Percentiles rank a stretch among this genome's conserved stretches.
phyloP scores from a whole-genome alignment of 2,113 vertebrate species.

The Urocitellus parryii region DNA sequence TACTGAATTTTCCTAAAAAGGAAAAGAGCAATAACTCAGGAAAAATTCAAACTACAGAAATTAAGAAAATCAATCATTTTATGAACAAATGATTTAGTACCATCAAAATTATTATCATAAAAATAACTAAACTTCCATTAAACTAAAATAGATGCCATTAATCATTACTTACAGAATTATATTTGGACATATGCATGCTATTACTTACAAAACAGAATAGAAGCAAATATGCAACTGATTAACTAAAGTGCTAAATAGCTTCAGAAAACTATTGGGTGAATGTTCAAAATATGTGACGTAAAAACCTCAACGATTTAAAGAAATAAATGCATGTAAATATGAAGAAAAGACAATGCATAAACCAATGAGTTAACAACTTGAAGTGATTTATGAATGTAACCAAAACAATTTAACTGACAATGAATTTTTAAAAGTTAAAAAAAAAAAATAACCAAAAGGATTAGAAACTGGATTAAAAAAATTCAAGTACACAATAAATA shows the following conservation, averaged over 20 bases:
- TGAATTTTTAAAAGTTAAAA: not conserved
- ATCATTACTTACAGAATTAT: constrained; percentile 49
- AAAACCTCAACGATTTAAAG: constrained; percentile 23
- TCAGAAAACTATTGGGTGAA: constrained; percentile 24
- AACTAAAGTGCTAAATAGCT: not conserved
- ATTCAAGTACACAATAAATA: not conserved
- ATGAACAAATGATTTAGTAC: not conserved
- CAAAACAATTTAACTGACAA: constrained; percentile 45
- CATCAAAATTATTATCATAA: constrained; percentile 41
- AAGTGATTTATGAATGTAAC: constrained; percentile 22
- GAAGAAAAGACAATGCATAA: constrained; percentile 15
- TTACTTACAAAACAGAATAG: constrained; percentile 46
- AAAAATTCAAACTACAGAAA: constrained; percentile 57
- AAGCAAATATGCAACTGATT: constrained; percentile 40
- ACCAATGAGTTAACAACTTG: not conserved
- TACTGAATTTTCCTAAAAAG: not conserved
- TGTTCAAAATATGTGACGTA: not conserved
- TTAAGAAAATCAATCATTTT: constrained; percentile 27
- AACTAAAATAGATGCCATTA: not conserved
- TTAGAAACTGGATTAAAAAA: not conserved
- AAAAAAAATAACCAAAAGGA: constrained; percentile 17
- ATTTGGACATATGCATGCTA: not conserved
- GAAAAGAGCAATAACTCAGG: not conserved
- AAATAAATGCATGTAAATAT: constrained; percentile 43
- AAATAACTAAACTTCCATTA: constrained; percentile 30